These are phyloP conservation scores for Sebastes steindachneri DNA, from an alignment of 2,797 vertebrate species.

Conservation along the genomic window DNA sequence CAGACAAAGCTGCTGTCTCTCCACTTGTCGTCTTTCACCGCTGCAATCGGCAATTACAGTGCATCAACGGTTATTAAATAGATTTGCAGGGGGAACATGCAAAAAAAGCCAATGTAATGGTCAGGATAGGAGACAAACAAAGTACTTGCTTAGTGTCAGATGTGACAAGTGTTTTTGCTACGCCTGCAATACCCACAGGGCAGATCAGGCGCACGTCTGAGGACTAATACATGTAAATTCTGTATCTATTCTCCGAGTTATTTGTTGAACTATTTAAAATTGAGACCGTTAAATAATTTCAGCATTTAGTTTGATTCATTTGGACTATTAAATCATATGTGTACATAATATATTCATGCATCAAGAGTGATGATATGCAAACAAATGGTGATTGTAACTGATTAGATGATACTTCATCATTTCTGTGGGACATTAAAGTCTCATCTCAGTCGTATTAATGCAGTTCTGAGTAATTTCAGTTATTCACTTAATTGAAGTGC, in stretches of 20 bases:
- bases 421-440: constrained; percentile 1
- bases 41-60: constrained; percentile 1
- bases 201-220: neutral
- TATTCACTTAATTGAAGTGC: neutral
- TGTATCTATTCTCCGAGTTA: constrained; percentile 13
- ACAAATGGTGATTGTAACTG: constrained; percentile 8
- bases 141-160: constrained; percentile 41
- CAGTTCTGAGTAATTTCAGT: neutral
- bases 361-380: neutral
- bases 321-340: neutral
- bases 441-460: constrained; percentile 18
- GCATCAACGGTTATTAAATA: constrained; percentile 14
- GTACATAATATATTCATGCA: neutral
- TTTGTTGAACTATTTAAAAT: constrained; percentile 31
- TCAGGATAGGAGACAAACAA: constrained; percentile 35
- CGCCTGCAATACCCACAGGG: neutral
- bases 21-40: constrained; percentile 1
- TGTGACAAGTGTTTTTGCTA: constrained; percentile 32
- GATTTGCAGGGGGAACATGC: constrained; percentile 9
- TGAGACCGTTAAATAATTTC: neutral
- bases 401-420: constrained; percentile 18
- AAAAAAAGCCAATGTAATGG: constrained; percentile 5
- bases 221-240: neutral
- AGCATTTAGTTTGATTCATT: constrained; percentile 19
- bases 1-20: constrained; percentile 24